Conservation (phyloP, 2,113 vertebrate species). For the Syngnathus typhle region DNA sequence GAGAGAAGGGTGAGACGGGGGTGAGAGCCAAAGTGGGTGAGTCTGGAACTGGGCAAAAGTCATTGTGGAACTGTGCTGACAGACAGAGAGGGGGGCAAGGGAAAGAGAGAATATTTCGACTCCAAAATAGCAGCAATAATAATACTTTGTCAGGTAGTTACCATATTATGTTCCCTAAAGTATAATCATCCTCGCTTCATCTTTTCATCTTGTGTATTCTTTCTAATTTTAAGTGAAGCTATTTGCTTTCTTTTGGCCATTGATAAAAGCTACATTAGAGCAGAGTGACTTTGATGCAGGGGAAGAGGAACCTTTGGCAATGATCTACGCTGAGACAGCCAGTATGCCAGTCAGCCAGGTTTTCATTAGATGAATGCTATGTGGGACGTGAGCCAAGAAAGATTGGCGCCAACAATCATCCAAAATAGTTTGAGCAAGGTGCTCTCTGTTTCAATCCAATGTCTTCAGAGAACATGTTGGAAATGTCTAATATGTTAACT, state of each 20-base stretch:
- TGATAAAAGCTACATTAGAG: slow-evolving; percentile 68
- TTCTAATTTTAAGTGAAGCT: slow-evolving; percentile 55
- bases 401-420: slow-evolving; percentile 65
- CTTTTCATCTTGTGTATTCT: slow-evolving; percentile 47
- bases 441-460: slow-evolving; percentile 48
- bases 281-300: slow-evolving; percentile 66
- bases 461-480: background rate
- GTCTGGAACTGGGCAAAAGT: slow-evolving; percentile 16
- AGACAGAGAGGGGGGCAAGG: too few species aligned
- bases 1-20: slow-evolving; percentile 37
- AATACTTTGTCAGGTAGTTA: slow-evolving; percentile 37
- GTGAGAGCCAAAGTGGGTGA: slow-evolving; percentile 35
- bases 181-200: slow-evolving; percentile 42
- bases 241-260: slow-evolving; percentile 64
- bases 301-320: slow-evolving; percentile 65
- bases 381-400: slow-evolving; percentile 65
- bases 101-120: background rate
- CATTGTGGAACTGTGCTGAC: background rate
- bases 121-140: slow-evolving; percentile 13
- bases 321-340: slow-evolving; percentile 60
- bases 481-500: background rate
- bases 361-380: slow-evolving; percentile 72
- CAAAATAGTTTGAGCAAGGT: slow-evolving; percentile 70
- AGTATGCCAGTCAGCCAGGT: slow-evolving; percentile 58
- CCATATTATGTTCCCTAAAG: slow-evolving; percentile 36